These are phyloP conservation scores for Oreortyx pictus DNA, from an alignment of 2,797 vertebrate genomes.

Conservation along the genomic window DNA sequence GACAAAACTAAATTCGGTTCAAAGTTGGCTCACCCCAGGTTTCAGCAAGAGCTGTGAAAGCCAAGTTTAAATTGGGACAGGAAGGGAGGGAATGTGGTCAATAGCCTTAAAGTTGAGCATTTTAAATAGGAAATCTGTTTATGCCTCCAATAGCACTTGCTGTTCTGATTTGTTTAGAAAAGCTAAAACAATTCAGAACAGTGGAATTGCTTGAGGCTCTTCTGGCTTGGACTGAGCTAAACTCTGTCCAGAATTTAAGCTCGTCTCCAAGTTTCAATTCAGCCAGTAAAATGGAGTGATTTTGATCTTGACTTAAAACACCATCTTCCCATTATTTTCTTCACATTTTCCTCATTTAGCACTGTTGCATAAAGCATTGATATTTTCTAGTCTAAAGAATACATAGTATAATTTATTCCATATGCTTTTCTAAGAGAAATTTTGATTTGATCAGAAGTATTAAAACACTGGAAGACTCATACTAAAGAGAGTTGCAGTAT, in stretches of 20 bases:
- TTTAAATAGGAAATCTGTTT: conserved; percentile 75
- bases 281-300: conserved; percentile 20
- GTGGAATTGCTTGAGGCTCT: conserved; percentile 53
- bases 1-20: conserved; percentile 72
- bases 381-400: neutral
- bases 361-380: neutral
- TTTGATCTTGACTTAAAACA: conserved; percentile 1
- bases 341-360: neutral
- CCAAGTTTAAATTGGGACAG: conserved; percentile 74
- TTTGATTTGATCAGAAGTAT: neutral
- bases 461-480: neutral
- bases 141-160: conserved; percentile 67
- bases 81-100: conserved; percentile 75
- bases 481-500: neutral
- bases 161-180: conserved; percentile 73
- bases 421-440: neutral
- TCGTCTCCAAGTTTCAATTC: conserved; percentile 48
- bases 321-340: neutral
- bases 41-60: conserved; percentile 65
- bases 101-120: conserved; percentile 70
- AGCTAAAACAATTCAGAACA: conserved; percentile 66
- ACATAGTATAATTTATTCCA: neutral
- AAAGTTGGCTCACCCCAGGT: conserved; percentile 65
- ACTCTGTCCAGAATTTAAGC: conserved; percentile 38
- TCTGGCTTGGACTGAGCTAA: conserved; percentile 49